These are phyloP conservation scores for Sebastes aleutianus DNA, from an alignment of 2,797 vertebrate species.

Conservation along the genomic window DNA sequence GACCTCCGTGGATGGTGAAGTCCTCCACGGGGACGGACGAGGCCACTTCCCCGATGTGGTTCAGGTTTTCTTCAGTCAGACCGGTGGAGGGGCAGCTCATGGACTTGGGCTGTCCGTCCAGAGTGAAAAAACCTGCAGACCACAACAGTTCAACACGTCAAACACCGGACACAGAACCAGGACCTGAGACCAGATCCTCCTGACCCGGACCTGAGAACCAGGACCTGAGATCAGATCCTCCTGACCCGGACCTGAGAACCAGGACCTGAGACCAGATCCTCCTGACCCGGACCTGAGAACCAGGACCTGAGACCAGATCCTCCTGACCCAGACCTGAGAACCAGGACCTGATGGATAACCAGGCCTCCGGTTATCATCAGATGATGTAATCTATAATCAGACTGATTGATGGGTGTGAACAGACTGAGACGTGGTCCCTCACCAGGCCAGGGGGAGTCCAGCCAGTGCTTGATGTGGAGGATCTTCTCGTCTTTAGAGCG, in stretches of 20 bases:
- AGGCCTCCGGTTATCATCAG: too few species aligned
- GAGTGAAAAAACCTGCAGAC: conserved; percentile 90
- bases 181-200: neutral
- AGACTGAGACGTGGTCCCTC: too few species aligned
- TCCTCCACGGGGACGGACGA: conserved; percentile 94
- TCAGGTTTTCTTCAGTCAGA: conserved; percentile 86
- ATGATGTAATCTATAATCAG: too few species aligned
- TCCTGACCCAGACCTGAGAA: too few species aligned
- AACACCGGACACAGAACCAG: neutral
- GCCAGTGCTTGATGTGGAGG: conserved; percentile 94
- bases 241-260: neutral
- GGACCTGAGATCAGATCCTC: neutral
- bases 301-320: neutral
- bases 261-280: too few species aligned
- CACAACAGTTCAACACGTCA: conserved; percentile 61
- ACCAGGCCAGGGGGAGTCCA: conserved; percentile 97
- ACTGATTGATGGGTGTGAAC: too few species aligned
- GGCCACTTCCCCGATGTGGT: conserved; percentile 89
- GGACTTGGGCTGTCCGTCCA: conserved; percentile 93
- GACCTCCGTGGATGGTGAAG: conserved; percentile 95
- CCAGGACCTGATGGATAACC: neutral
- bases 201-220: neutral
- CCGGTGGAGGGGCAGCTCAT: conserved; percentile 94
- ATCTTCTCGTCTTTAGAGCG: conserved; percentile 96
- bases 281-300: too few species aligned